Evolutionary conservation across 2,113 vertebrate genomes (phyloP).

Genomic region (Catharus bicknelli): DNA sequence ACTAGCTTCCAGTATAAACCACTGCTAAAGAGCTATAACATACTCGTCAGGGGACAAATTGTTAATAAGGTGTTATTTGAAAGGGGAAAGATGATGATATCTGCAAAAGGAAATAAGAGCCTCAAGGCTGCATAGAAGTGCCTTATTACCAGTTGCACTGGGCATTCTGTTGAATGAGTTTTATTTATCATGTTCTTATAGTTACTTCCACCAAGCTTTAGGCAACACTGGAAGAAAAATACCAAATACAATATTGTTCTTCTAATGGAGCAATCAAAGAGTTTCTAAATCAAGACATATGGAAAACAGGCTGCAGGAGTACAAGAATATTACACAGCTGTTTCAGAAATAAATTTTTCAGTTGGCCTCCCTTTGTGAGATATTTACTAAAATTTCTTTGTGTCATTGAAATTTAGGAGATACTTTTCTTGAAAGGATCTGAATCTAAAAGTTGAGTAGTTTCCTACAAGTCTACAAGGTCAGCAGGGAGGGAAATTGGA

Average conservation of each 20-base stretch:
- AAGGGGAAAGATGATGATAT: not conserved
- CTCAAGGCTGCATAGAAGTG: not conserved
- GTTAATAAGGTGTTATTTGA: not conserved
- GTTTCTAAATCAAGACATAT: not conserved
- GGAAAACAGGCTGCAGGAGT: not conserved
- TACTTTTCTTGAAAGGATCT: not conserved
- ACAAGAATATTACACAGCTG: not conserved
- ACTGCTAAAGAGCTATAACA: not conserved
- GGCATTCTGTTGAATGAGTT: not conserved
- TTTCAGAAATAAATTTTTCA: not conserved
- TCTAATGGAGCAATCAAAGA: not conserved
- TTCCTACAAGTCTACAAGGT: not conserved
- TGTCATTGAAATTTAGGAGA: not conserved
- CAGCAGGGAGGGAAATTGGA: not conserved
- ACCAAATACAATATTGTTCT: not conserved
- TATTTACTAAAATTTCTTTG: not conserved
- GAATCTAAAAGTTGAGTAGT: not conserved
- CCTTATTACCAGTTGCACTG: not conserved
- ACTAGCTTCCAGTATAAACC: not conserved
- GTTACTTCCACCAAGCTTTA: not conserved
- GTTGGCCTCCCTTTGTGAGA: not conserved
- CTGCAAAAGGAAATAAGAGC: not conserved
- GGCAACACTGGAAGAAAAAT: not conserved
- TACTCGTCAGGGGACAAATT: not conserved
- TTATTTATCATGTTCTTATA: slow-evolving; percentile 14